phyloP scores from a whole-genome alignment of 2,888 invertebrate genomes.

The Pollenia amentaria region DNA sequence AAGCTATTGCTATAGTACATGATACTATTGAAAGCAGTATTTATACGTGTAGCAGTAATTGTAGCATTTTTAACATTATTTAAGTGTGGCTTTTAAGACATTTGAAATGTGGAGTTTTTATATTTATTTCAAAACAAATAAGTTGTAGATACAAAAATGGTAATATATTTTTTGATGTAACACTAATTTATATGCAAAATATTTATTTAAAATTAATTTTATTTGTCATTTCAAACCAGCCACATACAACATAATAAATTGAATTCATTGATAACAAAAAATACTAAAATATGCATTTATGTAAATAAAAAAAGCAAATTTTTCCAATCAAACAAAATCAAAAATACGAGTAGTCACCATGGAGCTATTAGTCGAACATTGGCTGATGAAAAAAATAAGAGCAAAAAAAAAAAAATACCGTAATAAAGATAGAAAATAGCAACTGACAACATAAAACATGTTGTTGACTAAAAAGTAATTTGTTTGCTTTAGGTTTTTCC shows the following conservation, averaged over 20 bases:
- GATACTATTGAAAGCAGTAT: no score
- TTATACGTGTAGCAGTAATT: no score
- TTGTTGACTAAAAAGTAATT: conserved; percentile 67
- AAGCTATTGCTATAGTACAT: no score
- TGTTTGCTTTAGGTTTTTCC: conserved; percentile 57
- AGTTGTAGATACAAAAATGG: no score
- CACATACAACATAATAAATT: conserved; percentile 44
- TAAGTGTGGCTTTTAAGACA: no score
- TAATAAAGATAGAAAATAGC: conserved; percentile 38
- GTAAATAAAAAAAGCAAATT: conserved; percentile 20
- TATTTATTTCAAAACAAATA: no score
- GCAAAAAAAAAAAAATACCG: background rate
- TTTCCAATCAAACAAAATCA: conserved; percentile 40
- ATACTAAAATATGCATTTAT: background rate
- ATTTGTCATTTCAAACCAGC: background rate
- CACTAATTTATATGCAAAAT: no score
- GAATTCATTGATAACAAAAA: conserved; percentile 29
- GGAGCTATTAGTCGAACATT: conserved; percentile 61
- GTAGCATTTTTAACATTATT: no score
- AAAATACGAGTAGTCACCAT: conserved; percentile 62
- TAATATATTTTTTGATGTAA: no score
- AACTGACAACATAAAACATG: conserved; percentile 69
- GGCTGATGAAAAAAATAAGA: conserved; percentile 27
- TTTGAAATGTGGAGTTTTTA: no score
- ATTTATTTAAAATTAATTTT: background rate